These are phyloP conservation scores for Pachyuromys duprasi DNA, from an alignment of 2,797 vertebrate species.

Conservation along the genomic window DNA sequence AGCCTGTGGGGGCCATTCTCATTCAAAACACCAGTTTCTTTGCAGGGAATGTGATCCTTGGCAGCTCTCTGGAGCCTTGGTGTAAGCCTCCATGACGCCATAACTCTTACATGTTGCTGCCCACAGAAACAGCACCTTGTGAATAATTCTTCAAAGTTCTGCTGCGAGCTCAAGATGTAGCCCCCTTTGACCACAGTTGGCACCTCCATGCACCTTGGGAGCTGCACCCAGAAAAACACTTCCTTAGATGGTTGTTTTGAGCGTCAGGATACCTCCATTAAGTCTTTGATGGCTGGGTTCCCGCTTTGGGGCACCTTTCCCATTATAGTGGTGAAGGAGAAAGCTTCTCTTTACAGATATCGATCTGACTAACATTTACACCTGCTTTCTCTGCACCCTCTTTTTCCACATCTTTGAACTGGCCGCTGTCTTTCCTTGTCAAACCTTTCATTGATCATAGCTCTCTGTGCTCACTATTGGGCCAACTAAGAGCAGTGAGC, in stretches of 20 bases:
- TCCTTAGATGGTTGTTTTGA: background rate
- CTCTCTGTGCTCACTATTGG: background rate
- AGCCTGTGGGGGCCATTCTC: background rate
- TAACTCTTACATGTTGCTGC: background rate
- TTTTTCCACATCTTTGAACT: background rate
- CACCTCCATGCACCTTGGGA: background rate
- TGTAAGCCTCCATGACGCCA: background rate
- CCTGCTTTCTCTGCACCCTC: background rate
- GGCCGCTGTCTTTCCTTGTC: background rate
- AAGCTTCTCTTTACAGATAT: background rate
- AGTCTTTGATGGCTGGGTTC: background rate
- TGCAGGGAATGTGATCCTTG: background rate
- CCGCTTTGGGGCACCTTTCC: background rate
- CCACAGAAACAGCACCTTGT: background rate
- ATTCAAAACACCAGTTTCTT: background rate
- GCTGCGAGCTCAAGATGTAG: background rate
- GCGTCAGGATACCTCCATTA: background rate
- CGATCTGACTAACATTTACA: background rate
- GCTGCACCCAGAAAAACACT: background rate
- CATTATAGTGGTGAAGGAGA: background rate
- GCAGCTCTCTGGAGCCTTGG: background rate
- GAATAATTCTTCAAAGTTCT: background rate
- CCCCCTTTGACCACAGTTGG: background rate
- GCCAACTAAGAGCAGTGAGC: background rate
- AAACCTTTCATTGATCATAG: background rate